Evolutionary conservation across 2,113 vertebrate species (phyloP), one percentile per base, ranked within the genome.

Genomic region (Gracilinanus agilis): DNA sequence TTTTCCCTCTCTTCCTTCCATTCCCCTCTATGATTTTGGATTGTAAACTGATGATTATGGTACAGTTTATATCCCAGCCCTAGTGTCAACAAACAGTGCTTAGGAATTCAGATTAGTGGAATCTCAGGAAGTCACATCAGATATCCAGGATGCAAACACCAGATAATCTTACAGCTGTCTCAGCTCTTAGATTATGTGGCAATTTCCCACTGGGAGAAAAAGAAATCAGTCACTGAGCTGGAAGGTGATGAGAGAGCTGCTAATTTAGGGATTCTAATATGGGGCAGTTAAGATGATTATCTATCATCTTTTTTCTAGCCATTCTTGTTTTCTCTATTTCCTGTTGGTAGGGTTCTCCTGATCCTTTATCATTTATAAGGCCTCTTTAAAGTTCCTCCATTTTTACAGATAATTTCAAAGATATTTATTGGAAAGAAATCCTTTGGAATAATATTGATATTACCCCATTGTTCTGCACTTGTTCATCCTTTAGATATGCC

Each of bases 111-210:
- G 53, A 40, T 91, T 44, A 90, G 27, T 89, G 23, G 90, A 94
- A 94, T 93, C 91, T 93, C 12, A 90, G 24, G 53, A 55, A 54
- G 90, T 90, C 25, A 94, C 49, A 24, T 44, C 21, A 88, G 49
- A 21, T 92, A 53, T n/a, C 11, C 12, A n/a, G 44, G 29, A 25
- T 90, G 34, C 91, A 90, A 92, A 83, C 29, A 54, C 44, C 29
- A 53, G 88, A 24, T 91, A 53, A 89, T 96, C 96, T 90, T 94
- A 91, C 90, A 40, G 24, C 56, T 53, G 4, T 61, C 44, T 95
- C 24, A 40, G 67, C 67, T 83, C 19, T 83, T 83, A 16, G 34
- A 40, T 83, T 83, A 83, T 83, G 67, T 83, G n/a, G 16, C 67
- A 40, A 2, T 91, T 95, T 95, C 83, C 92, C 94, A 83, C 92